Evolutionary conservation across 2,797 vertebrate species (phyloP), one percentile per base, ranked within the genome.

Genomic region (Carcharodon carcharias): DNA sequence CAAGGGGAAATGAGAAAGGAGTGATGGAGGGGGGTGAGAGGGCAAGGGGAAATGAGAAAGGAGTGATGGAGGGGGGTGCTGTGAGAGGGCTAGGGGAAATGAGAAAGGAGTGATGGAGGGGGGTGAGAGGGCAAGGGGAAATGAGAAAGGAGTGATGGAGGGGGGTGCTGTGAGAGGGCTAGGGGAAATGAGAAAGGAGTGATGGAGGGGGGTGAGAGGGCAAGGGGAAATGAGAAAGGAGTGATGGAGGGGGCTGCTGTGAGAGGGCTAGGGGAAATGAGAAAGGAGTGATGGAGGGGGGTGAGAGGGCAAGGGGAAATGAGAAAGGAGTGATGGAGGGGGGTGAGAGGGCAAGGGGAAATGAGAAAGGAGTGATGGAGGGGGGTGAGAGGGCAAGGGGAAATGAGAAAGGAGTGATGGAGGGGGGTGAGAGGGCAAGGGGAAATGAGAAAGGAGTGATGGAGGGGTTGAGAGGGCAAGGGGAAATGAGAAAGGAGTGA

Each of bases 91-190:
- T 45, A 50, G 21, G 14, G 14, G 18, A 45, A 26, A 31, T 45
- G 82, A 96, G 26, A 16, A 77, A 96, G 54, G 96, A 67, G 65
- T 50, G 94, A 96, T 92, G 88, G 91, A n/a, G 95, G 91, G 63
- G 63, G 61, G 6, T 2, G 40, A 54, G 16, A 45, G 35, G 21
- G 77, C 35, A 88, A 50, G 21, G 14, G 14, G 31, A 45, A 26
- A 18, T 45, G 82, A 96, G 26, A 16, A 77, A 96, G 54, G 96
- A 67, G 65, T 50, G 91, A 96, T 92, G 88, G 91, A 95, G 91
- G 63, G 63, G 61, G n/a, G n/a, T n/a, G n/a, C n/a, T n/a, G n/a
- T 4, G 3, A 18, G 1, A 28, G 6, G 89, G 7, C 23, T 45
- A 50, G 21, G 14, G 14, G 18, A 45, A 26, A 31, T 45, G 82